Evolutionary conservation across 2,797 vertebrate species (phyloP), one percentile per base, ranked within the genome.

Genomic region (Melanotaenia pygmaea): DNA sequence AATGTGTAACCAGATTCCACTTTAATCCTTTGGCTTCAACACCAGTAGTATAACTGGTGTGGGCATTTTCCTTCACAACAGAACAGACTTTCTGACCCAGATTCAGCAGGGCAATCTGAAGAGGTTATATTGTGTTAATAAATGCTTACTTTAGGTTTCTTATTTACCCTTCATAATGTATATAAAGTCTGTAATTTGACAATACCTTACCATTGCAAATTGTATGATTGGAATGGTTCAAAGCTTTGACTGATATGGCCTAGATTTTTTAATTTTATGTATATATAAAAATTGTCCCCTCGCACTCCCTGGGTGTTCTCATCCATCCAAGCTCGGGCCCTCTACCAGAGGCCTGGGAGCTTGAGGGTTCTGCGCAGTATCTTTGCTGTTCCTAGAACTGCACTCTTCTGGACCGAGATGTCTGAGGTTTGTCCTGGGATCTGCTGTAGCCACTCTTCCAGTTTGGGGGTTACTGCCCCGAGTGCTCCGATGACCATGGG

Each of bases 1-100:
- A 82, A 77, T 67, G 64, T 79, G 73, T 37, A 72, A 81, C 67
- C 67, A 61, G 59, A 86, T 81, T 77, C 67, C 69, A 68, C n/a
- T 30, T 61, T 57, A 77, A 68, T 69, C 38, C 20, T 54, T 32
- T 72, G 61, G 73, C 61, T 62, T 67, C 26, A 59, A 38, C 54
- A 78, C n/a, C 24, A 64, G 67, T 74, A 67, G 16, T 35, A 20
- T 35, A 70, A 75, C 59, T 59, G 64, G 56, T 35, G 22, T 34
- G 47, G 69, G 35, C 8, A 26, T 59, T 35, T 69, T 66, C 30
- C 32, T 45, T 40, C 64, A 71, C 58, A 74, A 67, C 62, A 61
- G 47, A 51, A 64, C 14, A 38, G 35, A 57, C 53, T 60, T 37
- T n/a, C 58, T 86, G 80, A 81, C 72, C 68, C 59, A 86, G 37